Evolutionary conservation across 2,888 invertebrate species (phyloP), one percentile per base, ranked within the genome.

Genomic region (Agrotis clavis): DNA sequence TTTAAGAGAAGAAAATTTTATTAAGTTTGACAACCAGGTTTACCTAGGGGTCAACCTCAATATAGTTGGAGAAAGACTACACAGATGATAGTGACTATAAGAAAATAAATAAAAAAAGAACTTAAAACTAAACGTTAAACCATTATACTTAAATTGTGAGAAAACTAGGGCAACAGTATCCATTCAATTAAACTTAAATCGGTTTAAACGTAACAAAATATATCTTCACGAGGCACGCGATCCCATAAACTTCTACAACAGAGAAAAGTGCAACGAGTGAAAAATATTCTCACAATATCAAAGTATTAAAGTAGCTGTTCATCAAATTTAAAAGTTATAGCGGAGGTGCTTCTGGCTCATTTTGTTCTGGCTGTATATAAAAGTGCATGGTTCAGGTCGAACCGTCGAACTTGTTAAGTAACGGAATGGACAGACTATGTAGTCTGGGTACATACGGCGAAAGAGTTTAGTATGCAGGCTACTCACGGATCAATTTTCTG

Each of bases 321-420:
- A 91, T 92, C 90, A 92, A 89, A 91, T 91, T 90, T 88, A 82
- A 91, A 92, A 92, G 88, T 92, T 90, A 88, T 86, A 86, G 86
- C 69, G 71, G 72, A 82, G 71, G 80, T 79, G 82, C 82, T 85
- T 77, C 81, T 64, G 75, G 68, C 67, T 84, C 77, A 80, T 86
- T 86, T 85, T 86, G 79, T 86, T 84, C 68, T 71, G 67, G 71
- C 73, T 79, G 48, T 83, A 88, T 90, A 90, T 90, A 90, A 91
- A 90, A 89, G 84, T 86, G 88, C 82, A 88, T 82, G 82, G 75
- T 69, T 67, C 77, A 81, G 80, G 70, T 79, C 75, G 66, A 70
- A 67, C 63, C 78, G 88, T 85, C 88, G 74, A 92, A 91, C 90
- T 92, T 88, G 73, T 87, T 88, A 91, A 82, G 81, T 86, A 86